Percentiles rank a stretch among this genome's conserved stretches.
Conservation (phyloP, 2,888 invertebrate genomes). For the Sinelater perroti region DNA sequence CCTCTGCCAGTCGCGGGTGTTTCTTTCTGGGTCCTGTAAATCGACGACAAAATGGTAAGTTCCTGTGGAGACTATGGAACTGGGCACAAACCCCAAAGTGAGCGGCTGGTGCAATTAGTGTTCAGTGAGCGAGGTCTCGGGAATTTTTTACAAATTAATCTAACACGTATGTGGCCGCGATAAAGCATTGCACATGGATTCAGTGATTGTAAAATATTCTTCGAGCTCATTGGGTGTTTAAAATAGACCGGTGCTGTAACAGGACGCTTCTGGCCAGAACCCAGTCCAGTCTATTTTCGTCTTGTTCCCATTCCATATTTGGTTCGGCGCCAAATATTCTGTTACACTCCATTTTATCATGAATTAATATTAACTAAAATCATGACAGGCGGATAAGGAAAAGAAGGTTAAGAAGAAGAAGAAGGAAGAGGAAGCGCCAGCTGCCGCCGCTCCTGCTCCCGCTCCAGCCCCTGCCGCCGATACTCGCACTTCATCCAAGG, state of each 20-base stretch:
- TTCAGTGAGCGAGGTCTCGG: too few species aligned
- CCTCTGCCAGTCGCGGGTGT: conserved; percentile 56
- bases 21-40: conserved; percentile 52
- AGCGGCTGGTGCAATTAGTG: too few species aligned
- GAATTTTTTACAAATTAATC: too few species aligned
- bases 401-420: conserved; percentile 92
- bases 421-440: conserved; percentile 73
- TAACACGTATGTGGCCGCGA: too few species aligned
- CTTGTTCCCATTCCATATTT: conserved; percentile 30
- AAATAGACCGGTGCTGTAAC: too few species aligned
- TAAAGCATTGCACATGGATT: too few species aligned
- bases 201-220: too few species aligned
- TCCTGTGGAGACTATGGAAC: too few species aligned
- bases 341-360: background rate
- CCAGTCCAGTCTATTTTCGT: conserved; percentile 12
- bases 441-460: conserved; percentile 71
- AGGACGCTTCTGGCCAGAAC: too few species aligned
- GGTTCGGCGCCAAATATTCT: conserved; percentile 29
- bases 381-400: conserved; percentile 87
- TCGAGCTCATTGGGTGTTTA: too few species aligned
- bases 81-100: too few species aligned
- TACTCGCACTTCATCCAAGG: conserved; percentile 81
- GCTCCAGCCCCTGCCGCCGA: conserved; percentile 75
- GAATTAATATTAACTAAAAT: background rate
- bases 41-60: conserved; percentile 58